These are phyloP conservation scores for Trissonchulus sp. DNA, from an alignment of 2,888 invertebrate genomes.

Conservation along the genomic window DNA sequence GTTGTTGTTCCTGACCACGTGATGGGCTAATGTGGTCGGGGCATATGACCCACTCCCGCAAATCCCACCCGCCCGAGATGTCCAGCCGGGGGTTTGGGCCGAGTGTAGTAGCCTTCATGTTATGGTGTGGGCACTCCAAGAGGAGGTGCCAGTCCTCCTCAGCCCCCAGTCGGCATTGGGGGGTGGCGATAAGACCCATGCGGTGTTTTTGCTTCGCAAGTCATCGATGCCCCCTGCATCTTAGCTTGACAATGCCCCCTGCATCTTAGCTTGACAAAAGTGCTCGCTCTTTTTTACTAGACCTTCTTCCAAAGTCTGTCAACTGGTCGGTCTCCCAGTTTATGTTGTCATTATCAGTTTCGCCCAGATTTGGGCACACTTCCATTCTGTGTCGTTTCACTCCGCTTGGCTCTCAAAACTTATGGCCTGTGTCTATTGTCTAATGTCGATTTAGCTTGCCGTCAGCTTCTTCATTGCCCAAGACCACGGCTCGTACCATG, in stretches of 20 bases:
- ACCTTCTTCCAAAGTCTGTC: background rate
- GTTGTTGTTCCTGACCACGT: background rate
- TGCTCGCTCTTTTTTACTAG: background rate
- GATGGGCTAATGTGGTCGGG: background rate
- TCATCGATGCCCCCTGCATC: too few relatives aligned
- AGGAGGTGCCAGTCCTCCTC: background rate
- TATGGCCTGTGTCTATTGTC: too few relatives aligned
- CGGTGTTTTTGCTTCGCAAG: background rate
- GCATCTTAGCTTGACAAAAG: background rate
- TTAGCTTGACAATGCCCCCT: too few relatives aligned
- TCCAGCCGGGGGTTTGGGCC: background rate
- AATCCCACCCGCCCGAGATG: background rate
- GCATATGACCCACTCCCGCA: background rate
- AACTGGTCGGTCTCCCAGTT: too few relatives aligned
- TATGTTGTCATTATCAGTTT: too few relatives aligned
- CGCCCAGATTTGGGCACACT: background rate
- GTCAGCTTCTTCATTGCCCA: too few relatives aligned
- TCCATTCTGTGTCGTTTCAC: background rate
- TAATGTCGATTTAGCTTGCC: too few relatives aligned
- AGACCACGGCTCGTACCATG: too few relatives aligned
- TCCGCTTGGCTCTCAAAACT: background rate
- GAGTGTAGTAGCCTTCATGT: background rate
- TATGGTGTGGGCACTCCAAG: background rate
- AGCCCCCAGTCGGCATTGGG: background rate
- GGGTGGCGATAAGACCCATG: background rate